Conservation (phyloP, 2,888 invertebrate genomes). For the Melanotus villosus region DNA sequence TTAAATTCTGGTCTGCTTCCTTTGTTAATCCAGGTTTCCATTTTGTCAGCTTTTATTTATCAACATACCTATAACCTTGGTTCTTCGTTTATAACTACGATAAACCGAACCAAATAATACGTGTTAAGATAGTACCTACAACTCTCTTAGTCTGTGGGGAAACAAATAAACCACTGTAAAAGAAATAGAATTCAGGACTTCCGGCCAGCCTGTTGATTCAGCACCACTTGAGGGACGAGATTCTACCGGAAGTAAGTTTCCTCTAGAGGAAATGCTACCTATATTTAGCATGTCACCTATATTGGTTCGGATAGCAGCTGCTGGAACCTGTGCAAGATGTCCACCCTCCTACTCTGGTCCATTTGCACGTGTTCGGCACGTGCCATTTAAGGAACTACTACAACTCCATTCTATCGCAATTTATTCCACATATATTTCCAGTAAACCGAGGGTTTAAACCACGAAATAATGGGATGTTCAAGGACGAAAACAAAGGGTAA, state of each 20-base stretch:
- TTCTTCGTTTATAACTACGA: too few relatives aligned
- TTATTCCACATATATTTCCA: neutral
- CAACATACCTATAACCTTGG: too few relatives aligned
- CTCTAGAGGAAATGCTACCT: constrained; percentile 63
- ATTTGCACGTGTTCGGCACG: constrained; percentile 60
- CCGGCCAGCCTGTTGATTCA: constrained; percentile 66
- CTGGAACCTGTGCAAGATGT: constrained; percentile 60
- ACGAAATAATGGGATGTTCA: neutral
- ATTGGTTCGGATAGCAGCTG: constrained; percentile 63
- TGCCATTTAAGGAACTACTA: constrained; percentile 44
- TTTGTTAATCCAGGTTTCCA: neutral
- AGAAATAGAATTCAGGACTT: constrained; percentile 58
- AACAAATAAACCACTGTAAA: constrained; percentile 62
- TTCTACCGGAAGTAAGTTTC: constrained; percentile 65
- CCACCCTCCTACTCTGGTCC: constrained; percentile 54
- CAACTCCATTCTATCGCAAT: constrained; percentile 6
- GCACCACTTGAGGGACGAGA: constrained; percentile 65
- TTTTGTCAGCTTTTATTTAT: neutral
- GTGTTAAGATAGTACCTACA: constrained; percentile 11
- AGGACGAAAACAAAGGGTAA: neutral
- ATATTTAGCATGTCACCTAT: constrained; percentile 65
- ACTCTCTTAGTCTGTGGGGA: constrained; percentile 51
- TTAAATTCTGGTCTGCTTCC: neutral
- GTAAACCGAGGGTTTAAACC: neutral
- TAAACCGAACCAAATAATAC: too few relatives aligned